A percentile compares a stretch with the other conserved stretches of the same genome.
Evolutionary conservation across 2,113 vertebrate genomes (phyloP).

Genomic region (Marmota flaviventris): DNA sequence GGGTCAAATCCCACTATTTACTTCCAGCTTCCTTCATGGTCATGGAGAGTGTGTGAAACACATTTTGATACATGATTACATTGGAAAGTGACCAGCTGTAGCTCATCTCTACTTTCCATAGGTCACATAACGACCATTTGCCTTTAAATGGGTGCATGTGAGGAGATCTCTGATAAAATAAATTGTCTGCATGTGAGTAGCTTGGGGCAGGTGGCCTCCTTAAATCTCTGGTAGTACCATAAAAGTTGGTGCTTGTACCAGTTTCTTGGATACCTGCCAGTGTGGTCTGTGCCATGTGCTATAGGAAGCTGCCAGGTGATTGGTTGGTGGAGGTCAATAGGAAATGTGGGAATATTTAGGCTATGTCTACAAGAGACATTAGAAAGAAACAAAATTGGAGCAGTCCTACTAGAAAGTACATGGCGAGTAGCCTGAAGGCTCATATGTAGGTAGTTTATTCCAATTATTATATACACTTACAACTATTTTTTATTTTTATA

Average conservation of each 20-base stretch:
- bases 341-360: not conserved
- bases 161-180: not conserved
- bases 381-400: not conserved
- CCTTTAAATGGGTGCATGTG: not conserved
- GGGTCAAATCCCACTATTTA: not conserved
- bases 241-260: not conserved
- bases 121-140: not conserved
- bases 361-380: no score
- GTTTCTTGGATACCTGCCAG: not conserved
- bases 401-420: not conserved
- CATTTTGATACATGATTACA: not conserved
- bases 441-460: not conserved
- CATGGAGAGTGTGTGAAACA: not conserved
- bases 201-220: not conserved
- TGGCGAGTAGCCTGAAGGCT: not conserved
- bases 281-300: not conserved
- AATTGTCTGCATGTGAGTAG: not conserved
- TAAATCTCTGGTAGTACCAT: not conserved
- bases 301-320: not conserved
- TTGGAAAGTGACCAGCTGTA: not conserved
- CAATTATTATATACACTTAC: not conserved
- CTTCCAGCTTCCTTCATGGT: not conserved
- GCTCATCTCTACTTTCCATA: not conserved
- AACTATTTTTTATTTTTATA: not conserved
- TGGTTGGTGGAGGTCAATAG: not conserved